A percentile compares a stretch with the other conserved stretches of the same genome.
Evolutionary conservation across 2,888 invertebrate genomes (phyloP).

Genomic region (Eurois occulta): DNA sequence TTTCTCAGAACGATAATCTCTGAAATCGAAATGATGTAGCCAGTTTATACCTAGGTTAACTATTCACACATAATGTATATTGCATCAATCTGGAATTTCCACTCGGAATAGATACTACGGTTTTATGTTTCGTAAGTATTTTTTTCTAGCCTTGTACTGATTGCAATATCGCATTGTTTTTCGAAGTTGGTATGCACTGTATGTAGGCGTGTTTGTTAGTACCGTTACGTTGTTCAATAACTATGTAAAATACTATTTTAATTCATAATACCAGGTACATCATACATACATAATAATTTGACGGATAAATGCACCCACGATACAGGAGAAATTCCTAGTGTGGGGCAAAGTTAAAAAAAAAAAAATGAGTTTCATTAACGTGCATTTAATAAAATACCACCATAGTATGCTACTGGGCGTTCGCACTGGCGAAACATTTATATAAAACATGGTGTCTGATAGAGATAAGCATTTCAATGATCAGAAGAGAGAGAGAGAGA

Average conservation of each 20-base stretch:
- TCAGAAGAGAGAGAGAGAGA: not conserved
- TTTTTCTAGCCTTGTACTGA: constrained; percentile 38
- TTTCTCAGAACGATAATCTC: constrained; percentile 3
- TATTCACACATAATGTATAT: constrained; percentile 7
- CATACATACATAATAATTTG: too few relatives aligned
- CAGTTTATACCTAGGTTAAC: constrained; percentile 5
- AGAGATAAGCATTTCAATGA: not conserved
- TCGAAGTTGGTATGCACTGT: not conserved
- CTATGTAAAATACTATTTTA: too few relatives aligned
- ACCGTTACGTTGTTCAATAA: not conserved
- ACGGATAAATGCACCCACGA: too few relatives aligned
- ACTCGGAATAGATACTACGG: not conserved
- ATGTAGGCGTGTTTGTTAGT: not conserved
- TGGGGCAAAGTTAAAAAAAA: too few relatives aligned
- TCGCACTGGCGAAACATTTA: not conserved
- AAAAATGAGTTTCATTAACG: too few relatives aligned
- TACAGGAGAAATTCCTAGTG: too few relatives aligned
- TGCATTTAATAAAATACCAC: not conserved
- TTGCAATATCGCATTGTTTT: constrained; percentile 34
- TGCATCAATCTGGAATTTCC: constrained; percentile 53
- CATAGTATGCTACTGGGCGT: not conserved
- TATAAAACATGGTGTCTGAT: not conserved
- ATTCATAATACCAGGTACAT: too few relatives aligned
- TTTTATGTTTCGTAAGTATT: constrained; percentile 39
- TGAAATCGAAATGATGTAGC: not conserved